Evolutionary conservation across 2,113 vertebrate species (phyloP).

Genomic region (Apteryx owenii): DNA sequence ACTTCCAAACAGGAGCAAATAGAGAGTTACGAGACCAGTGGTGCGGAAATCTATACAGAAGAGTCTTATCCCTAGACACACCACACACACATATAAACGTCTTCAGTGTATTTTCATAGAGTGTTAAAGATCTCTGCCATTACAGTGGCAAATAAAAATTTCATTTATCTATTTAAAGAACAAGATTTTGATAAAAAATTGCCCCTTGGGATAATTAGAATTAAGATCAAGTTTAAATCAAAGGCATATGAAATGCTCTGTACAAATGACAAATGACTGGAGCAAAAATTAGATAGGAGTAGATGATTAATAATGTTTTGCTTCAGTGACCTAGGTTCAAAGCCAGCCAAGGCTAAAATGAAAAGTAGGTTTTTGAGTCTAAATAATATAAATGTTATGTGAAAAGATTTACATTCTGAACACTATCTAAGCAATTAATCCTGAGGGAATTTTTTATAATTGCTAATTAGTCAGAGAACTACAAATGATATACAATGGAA

Average conservation of each 20-base stretch:
- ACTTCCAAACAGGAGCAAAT: background rate
- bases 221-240: background rate
- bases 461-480: conserved; percentile 55
- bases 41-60: background rate
- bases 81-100: background rate
- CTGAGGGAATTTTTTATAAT: conserved; percentile 53
- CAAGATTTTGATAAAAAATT: background rate
- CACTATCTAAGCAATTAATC: conserved; percentile 59
- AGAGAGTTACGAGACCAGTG: background rate
- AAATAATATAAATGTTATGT: conserved; percentile 21
- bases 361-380: background rate
- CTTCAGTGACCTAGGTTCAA: conserved; percentile 22
- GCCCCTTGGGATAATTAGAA: background rate
- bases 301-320: conserved; percentile 14
- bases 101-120: background rate
- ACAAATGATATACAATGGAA: conserved; percentile 41
- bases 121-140: background rate
- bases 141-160: background rate
- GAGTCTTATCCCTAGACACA: background rate
- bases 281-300: background rate
- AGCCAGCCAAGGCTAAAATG: conserved; percentile 58
- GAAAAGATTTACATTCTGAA: conserved; percentile 58
- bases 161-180: background rate
- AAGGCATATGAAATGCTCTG: background rate
- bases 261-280: background rate